Conservation (phyloP, 2,797 vertebrate species). For the Choloepus didactylus region DNA sequence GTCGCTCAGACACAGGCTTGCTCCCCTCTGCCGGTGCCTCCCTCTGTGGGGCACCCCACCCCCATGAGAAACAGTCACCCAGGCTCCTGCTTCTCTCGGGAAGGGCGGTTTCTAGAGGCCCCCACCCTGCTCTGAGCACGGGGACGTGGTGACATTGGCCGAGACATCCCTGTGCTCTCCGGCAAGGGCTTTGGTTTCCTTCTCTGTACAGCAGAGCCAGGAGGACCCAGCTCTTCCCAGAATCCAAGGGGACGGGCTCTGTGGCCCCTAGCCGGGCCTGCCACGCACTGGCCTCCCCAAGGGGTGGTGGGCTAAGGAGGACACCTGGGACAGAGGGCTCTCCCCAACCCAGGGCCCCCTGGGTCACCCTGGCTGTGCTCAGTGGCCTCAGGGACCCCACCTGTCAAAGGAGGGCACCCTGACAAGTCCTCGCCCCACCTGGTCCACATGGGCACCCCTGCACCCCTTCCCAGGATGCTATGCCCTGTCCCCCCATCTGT, state of each 20-base stretch:
- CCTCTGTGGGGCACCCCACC: no score
- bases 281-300: neutral
- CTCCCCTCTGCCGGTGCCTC: rapidly evolving
- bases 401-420: neutral
- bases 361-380: no score
- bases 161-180: neutral
- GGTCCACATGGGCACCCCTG: no score
- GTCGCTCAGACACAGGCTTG: no score
- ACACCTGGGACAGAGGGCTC: neutral
- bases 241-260: neutral
- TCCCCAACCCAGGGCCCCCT: neutral
- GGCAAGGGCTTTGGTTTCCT: neutral
- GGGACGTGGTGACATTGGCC: no score
- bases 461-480: neutral
- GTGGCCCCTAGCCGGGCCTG: neutral
- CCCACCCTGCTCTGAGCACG: neutral
- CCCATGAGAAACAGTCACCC: no score
- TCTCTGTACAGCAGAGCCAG: neutral
- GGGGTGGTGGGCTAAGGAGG: neutral
- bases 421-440: neutral
- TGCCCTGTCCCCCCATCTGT: neutral
- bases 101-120: neutral
- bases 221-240: neutral
- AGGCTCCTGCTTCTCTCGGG: neutral
- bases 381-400: neutral